These are phyloP conservation scores for Phoxinus phoxinus DNA, from an alignment of 2,113 vertebrate species.

Conservation along the genomic window DNA sequence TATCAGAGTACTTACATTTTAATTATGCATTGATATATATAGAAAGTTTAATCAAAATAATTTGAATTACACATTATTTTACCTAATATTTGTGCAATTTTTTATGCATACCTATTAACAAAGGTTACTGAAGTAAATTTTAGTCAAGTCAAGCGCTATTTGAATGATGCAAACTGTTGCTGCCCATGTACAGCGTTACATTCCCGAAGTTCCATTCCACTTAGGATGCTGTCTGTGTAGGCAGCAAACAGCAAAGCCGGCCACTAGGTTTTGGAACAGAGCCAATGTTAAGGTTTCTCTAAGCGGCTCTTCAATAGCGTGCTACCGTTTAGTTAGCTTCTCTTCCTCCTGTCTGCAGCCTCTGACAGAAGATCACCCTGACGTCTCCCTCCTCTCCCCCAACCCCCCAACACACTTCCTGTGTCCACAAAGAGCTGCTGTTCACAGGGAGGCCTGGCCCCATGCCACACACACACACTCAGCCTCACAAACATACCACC, in stretches of 20 bases:
- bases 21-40: no score
- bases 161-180: not conserved
- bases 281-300: conserved; percentile 16
- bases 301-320: not conserved
- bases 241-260: not conserved
- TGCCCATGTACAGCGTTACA: not conserved
- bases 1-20: no score
- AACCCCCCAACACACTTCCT: conserved; percentile 67
- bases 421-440: conserved; percentile 74
- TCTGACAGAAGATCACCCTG: conserved; percentile 23
- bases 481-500: conserved; percentile 39
- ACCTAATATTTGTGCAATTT: not conserved
- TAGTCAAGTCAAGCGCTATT: no score
- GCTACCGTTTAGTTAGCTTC: not conserved
- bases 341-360: not conserved
- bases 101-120: not conserved
- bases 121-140: not conserved
- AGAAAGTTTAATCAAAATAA: no score
- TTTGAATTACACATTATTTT: no score
- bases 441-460: conserved; percentile 62
- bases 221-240: not conserved
- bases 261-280: conserved; percentile 2
- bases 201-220: not conserved
- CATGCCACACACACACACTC: conserved; percentile 33
- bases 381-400: conserved; percentile 6